A percentile compares a stretch with the other conserved stretches of the same genome.
Conservation (phyloP, 2,888 invertebrate species). For the Lysandra bellargus region DNA sequence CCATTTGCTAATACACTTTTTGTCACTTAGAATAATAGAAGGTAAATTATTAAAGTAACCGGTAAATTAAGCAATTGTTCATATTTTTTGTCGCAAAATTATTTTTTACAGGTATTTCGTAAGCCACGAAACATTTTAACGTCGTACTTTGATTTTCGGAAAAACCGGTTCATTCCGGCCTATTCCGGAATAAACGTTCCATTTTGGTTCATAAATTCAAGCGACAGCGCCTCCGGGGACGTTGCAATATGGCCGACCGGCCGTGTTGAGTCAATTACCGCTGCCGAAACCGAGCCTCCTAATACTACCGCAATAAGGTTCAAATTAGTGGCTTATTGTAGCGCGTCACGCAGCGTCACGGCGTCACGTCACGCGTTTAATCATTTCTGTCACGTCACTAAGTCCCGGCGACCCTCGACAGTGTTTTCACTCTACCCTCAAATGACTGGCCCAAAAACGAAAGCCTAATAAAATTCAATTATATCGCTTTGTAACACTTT, state of each 20-base stretch:
- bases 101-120: too few species aligned
- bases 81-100: too few species aligned
- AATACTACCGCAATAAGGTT: not conserved
- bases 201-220: slow-evolving; percentile 19
- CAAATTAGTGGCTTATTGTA: not conserved
- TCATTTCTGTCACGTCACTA: slow-evolving; percentile 24
- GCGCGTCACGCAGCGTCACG: not conserved
- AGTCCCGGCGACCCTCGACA: slow-evolving; percentile 8
- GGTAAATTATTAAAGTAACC: too few species aligned
- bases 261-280: not conserved
- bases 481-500: not conserved
- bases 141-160: not conserved
- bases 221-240: not conserved
- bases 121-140: not conserved
- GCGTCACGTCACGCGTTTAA: slow-evolving; percentile 21
- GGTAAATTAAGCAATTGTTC: too few species aligned
- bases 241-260: not conserved
- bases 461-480: not conserved
- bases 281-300: not conserved
- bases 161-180: not conserved
- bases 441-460: not conserved
- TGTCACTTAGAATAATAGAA: too few species aligned
- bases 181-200: not conserved
- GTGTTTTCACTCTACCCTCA: not conserved
- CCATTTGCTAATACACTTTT: too few species aligned